Base-by-base conservation (phyloP, 1,140 invertebrate genomes). In the Formica selysi region DNA sequence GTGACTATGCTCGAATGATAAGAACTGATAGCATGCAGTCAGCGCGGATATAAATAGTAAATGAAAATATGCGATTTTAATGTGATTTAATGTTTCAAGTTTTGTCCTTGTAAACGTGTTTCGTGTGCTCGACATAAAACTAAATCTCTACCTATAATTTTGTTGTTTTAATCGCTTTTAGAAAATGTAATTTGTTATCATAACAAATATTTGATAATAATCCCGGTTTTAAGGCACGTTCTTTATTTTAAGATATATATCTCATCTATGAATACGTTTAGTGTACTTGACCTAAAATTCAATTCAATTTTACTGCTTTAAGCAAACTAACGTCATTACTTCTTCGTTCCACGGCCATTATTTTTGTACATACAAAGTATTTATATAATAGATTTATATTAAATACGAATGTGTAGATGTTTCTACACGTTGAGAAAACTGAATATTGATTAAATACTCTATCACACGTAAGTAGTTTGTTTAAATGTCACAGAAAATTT, bases 11-110 rank as follows among this genome's bases (percentile, higher is more conserved):
- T 26, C 6, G 26, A 1, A 73, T 22, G 41, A 79, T 81, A 71
- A 71, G 16, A 81, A 38, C 44, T 54, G 11, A 26, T 38, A 19
- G 5, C 38, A 29, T 26, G 10, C 2, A 29, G 26, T 22, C 51
- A 32, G 13, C 59, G n/a, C 41, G 5, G 26, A n/a, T 36, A 51
- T 22, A 48, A 44, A 59, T 29, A 64, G 19, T 38, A 26, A 81
- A 22, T 32, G 7, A 10, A 59, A 0, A 81, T 81, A 48, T 16
- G 32, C 32, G 16, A 81, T 70, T 32, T 81, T 80, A 80, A 81
- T 59, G 7, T 48, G 11, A 51, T 3, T 61, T 61, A 36, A 54
- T n/a, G 29, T 36, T 67, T 48, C 61, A 26, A 51, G 16, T 36
- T 11, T 74, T n/a, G 5, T 76, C 29, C 10, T 44, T 26, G 16